Evolutionary conservation across 1,140 invertebrate species (phyloP), one percentile per base, ranked within the genome.

Genomic region (Camponotus pennsylvanicus): DNA sequence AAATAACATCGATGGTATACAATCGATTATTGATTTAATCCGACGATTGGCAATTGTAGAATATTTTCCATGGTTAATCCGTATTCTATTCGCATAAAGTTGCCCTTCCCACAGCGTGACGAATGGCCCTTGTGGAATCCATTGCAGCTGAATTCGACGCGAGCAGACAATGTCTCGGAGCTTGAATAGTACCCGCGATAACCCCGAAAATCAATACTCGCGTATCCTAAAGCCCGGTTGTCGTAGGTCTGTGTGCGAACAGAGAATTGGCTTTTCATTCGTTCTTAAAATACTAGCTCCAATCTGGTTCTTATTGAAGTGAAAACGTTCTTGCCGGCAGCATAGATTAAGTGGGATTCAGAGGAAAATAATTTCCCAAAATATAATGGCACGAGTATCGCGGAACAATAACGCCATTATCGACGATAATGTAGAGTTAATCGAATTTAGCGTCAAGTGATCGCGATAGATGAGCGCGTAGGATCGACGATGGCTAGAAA

Each of bases 171-270:
- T 49, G 34, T 84, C 49, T 77, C 34, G 73, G 37, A 85, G 73
- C 40, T 84, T 37, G 42, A 57, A 63, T 27, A 40, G 42, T 40
- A 77, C 34, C 4, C 32, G 15, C 40, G 49, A 21, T 27, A 61
- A 40, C 67, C 67, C 57, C 21, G 80, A 87, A 89, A 90, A 90
- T 90, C 89, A 90, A 90, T 90, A 90, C 78, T 64, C 59, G 55
- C 18, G 32, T 69, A 73, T 42, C 52, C 82, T 37, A 42, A 42
- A 52, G 70, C 79, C 67, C 49, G 37, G 61, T 89, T 90, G 79
- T 90, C 79, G 78, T 89, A 89, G 88, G 63, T 89, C 69, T 82
- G 83, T 52, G 15, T 18, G 49, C 18, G 15, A 86, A 85, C 34
- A n/a, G 63, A 66, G 59, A 52, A 82, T 71, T 37, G 70, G 27